phyloP scores from a whole-genome alignment of 1,140 invertebrate genomes.

The Hesperophylax magnus region DNA sequence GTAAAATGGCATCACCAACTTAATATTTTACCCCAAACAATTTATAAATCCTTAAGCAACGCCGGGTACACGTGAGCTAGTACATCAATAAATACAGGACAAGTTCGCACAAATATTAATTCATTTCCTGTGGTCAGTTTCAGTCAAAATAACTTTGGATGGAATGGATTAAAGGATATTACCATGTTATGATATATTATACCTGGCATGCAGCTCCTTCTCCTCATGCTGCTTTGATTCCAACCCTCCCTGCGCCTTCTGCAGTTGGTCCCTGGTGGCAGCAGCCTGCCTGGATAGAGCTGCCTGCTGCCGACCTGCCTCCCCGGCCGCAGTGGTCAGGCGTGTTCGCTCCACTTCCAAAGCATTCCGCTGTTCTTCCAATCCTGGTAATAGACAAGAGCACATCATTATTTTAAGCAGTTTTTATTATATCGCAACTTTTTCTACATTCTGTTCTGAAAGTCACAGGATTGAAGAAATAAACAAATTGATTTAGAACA shows the following conservation, averaged over 20 bases:
- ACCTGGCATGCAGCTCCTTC: constrained; percentile 83
- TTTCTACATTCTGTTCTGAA: neutral
- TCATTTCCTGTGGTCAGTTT: no score
- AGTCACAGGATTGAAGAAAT: neutral
- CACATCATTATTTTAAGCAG: neutral
- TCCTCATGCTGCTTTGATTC: constrained; percentile 82
- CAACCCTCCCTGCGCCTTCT: constrained; percentile 77
- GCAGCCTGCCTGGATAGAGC: constrained; percentile 77
- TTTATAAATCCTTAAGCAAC: no score
- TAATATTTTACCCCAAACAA: no score
- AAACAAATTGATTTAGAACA: no score
- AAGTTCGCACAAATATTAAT: no score
- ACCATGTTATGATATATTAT: no score
- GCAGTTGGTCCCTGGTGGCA: constrained; percentile 78
- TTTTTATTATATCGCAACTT: neutral
- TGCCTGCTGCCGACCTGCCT: constrained; percentile 81
- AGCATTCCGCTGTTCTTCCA: constrained; percentile 83
- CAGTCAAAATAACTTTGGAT: no score
- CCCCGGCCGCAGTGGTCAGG: constrained; percentile 80
- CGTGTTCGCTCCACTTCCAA: constrained; percentile 80
- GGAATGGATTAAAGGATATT: no score
- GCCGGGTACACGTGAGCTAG: no score
- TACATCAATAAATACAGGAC: no score
- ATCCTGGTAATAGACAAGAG: constrained; percentile 64
- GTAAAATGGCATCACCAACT: no score